phyloP scores from a whole-genome alignment of 2,888 invertebrate species.

The Epsilonema sp. region DNA sequence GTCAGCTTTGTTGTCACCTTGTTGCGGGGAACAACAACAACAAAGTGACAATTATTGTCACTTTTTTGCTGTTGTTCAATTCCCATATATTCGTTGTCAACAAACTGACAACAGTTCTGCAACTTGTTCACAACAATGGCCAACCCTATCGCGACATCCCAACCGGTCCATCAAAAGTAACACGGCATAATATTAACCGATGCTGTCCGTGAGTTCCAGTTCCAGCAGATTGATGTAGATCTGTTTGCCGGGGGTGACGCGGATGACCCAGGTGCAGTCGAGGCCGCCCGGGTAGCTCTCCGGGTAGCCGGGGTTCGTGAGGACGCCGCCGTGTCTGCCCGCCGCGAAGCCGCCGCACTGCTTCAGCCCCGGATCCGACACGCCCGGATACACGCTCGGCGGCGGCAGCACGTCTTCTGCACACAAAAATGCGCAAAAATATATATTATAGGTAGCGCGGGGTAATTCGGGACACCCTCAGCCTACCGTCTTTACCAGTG shows the following conservation, averaged over 20 bases:
- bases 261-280: slow-evolving; percentile 34
- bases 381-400: slow-evolving; percentile 3
- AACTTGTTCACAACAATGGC: too few relatives aligned
- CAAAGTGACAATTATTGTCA: too few relatives aligned
- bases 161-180: too few relatives aligned
- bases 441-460: too few relatives aligned
- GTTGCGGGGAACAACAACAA: too few relatives aligned
- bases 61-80: too few relatives aligned
- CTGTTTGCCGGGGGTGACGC: slow-evolving; percentile 29
- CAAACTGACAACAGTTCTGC: too few relatives aligned
- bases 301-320: slow-evolving; percentile 33
- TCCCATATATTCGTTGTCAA: too few relatives aligned
- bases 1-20: too few relatives aligned
- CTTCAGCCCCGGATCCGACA: slow-evolving; percentile 12
- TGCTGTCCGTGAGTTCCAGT: slow-evolving; percentile 29
- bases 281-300: slow-evolving; percentile 29
- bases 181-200: slow-evolving; percentile 18
- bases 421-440: slow-evolving; percentile 11
- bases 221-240: slow-evolving; percentile 32
- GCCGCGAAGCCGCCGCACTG: slow-evolving; percentile 24
- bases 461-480: too few relatives aligned
- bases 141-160: too few relatives aligned
- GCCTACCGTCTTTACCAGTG: too few relatives aligned
- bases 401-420: slow-evolving; percentile 18
- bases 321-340: slow-evolving; percentile 27